phyloP scores from a whole-genome alignment of 1,140 invertebrate species.

The Dermatophagoides farinae region DNA sequence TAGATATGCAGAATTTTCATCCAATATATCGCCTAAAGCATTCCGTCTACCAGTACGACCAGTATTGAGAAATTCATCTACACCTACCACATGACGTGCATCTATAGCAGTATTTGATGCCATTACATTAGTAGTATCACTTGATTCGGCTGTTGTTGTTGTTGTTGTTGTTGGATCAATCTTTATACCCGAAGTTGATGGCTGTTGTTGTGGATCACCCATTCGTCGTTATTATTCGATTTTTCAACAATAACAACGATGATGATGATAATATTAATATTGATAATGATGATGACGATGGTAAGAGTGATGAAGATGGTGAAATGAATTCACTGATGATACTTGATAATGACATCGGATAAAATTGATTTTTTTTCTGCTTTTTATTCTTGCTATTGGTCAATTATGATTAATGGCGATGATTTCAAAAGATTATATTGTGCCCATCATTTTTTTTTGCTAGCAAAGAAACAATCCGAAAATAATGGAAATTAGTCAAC shows the following conservation, averaged over 20 bases:
- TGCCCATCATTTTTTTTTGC: too few species aligned
- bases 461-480: too few species aligned
- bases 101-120: too few species aligned
- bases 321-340: too few species aligned
- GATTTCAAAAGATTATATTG: too few species aligned
- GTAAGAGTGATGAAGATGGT: background rate
- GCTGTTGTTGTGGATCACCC: background rate
- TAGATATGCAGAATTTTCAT: constrained; percentile 36
- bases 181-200: background rate
- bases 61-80: constrained; percentile 49
- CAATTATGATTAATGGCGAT: too few species aligned
- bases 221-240: background rate
- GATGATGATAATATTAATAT: background rate
- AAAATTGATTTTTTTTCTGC: background rate
- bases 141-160: too few species aligned
- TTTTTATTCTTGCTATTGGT: too few species aligned
- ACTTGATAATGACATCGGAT: background rate
- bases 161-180: too few species aligned
- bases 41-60: constrained; percentile 54
- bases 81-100: background rate
- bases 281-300: background rate
- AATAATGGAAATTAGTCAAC: too few species aligned
- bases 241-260: background rate
- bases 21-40: constrained; percentile 49
- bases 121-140: too few species aligned